Conservation (phyloP, 2,888 invertebrate species). For the Cerastis leucographa region DNA sequence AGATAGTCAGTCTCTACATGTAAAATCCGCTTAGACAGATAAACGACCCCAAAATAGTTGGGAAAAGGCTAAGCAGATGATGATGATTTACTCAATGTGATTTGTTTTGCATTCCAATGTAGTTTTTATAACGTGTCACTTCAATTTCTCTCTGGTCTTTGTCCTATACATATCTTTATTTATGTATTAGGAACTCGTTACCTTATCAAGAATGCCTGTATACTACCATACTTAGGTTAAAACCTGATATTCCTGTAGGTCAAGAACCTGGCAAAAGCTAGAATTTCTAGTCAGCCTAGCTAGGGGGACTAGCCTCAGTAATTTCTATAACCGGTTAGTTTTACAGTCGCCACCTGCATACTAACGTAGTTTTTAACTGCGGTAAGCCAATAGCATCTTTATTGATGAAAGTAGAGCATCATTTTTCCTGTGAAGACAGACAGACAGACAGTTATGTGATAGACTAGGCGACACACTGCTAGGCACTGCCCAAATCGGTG, state of each 20-base stretch:
- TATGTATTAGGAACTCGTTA: background rate
- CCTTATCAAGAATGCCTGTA: constrained; percentile 18
- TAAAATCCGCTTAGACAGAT: no score
- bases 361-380: background rate
- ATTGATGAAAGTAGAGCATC: background rate
- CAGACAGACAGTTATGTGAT: background rate
- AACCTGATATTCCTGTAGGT: constrained; percentile 34
- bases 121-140: no score
- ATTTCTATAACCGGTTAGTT: constrained; percentile 33
- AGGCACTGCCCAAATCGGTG: background rate
- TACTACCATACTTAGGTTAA: background rate
- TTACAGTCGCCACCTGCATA: background rate
- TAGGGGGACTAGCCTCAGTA: background rate
- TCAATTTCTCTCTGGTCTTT: background rate
- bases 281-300: constrained; percentile 12
- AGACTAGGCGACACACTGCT: background rate
- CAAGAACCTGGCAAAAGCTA: constrained; percentile 28
- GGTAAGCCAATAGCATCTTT: background rate
- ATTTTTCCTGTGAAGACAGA: background rate
- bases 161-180: background rate
- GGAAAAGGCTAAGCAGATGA: no score
- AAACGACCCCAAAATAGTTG: no score
- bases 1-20: no score
- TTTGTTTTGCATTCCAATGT: no score
- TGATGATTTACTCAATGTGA: no score